Evolutionary conservation across 2,888 invertebrate genomes (phyloP).

Genomic region (Thecocarcelia acutangulata): DNA sequence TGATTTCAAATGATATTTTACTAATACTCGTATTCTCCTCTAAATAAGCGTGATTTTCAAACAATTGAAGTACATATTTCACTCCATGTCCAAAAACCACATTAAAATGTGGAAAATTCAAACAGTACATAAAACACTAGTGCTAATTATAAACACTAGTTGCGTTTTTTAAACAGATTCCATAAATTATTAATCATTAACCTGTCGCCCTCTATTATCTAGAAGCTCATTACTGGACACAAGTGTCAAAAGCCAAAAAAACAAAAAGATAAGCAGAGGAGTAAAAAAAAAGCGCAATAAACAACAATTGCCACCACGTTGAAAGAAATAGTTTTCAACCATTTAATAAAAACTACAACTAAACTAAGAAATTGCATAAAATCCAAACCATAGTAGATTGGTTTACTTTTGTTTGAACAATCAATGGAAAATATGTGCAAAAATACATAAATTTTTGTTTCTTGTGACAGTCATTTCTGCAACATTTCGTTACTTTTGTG

Average conservation of each 20-base stretch:
- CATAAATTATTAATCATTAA: conserved; percentile 59
- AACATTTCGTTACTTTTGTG: conserved; percentile 49
- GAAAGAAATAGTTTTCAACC: conserved; percentile 35
- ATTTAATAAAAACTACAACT: conserved; percentile 12
- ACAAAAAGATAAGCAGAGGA: background rate
- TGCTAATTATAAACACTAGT: conserved; percentile 52
- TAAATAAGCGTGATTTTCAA: too few relatives aligned
- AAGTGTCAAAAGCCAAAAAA: conserved; percentile 23
- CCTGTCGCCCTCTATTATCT: conserved; percentile 48
- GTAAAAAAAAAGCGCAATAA: background rate
- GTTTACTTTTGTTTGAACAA: conserved; percentile 36
- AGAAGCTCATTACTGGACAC: conserved; percentile 49
- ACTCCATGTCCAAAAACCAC: too few relatives aligned
- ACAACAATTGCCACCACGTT: conserved; percentile 20
- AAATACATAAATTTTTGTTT: conserved; percentile 29
- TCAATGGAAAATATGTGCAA: conserved; percentile 47
- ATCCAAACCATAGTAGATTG: conserved; percentile 23
- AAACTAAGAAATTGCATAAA: background rate
- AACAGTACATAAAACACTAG: conserved; percentile 6
- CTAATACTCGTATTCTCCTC: too few relatives aligned
- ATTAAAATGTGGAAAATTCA: too few relatives aligned
- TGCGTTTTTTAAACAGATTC: background rate
- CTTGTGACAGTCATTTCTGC: conserved; percentile 55
- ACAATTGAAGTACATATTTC: too few relatives aligned
- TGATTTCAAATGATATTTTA: too few relatives aligned